Conservation (phyloP, 2,113 vertebrate genomes). For the Entelurus aequoreus region DNA sequence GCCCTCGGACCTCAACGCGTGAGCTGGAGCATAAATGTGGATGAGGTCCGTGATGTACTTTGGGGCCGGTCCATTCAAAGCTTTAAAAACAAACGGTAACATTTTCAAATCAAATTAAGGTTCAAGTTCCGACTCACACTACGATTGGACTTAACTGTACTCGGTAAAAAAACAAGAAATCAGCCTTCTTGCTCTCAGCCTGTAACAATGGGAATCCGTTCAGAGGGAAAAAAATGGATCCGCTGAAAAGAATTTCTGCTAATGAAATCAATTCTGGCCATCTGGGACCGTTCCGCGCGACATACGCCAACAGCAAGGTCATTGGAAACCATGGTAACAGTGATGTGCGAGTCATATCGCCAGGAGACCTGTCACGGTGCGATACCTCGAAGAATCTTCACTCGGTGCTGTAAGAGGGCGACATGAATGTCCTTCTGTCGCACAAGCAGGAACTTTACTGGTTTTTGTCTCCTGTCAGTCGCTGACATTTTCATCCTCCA, state of each 20-base stretch:
- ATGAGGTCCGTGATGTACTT: too few relatives aligned
- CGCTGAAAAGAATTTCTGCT: slow-evolving; percentile 17
- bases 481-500: slow-evolving; percentile 37
- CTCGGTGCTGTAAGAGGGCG: slow-evolving; percentile 24
- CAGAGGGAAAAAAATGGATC: neutral
- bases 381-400: slow-evolving; percentile 12
- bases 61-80: too few relatives aligned
- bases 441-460: neutral
- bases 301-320: slow-evolving; percentile 31
- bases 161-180: slow-evolving; percentile 12
- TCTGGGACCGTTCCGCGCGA: slow-evolving; percentile 43
- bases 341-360: neutral
- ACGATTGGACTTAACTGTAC: slow-evolving; percentile 10
- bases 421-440: neutral
- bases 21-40: too few relatives aligned
- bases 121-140: too few relatives aligned
- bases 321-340: slow-evolving; percentile 49
- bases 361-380: slow-evolving; percentile 18
- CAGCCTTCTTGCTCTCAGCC: slow-evolving; percentile 31
- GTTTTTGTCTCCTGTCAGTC: slow-evolving; percentile 26
- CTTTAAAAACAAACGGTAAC: too few relatives aligned
- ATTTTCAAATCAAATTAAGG: too few relatives aligned
- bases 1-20: too few relatives aligned
- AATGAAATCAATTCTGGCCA: slow-evolving; percentile 52
- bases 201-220: slow-evolving; percentile 35